Evolutionary conservation across 2,888 invertebrate genomes (phyloP).

Genomic region (Callinectes sapidus): DNA sequence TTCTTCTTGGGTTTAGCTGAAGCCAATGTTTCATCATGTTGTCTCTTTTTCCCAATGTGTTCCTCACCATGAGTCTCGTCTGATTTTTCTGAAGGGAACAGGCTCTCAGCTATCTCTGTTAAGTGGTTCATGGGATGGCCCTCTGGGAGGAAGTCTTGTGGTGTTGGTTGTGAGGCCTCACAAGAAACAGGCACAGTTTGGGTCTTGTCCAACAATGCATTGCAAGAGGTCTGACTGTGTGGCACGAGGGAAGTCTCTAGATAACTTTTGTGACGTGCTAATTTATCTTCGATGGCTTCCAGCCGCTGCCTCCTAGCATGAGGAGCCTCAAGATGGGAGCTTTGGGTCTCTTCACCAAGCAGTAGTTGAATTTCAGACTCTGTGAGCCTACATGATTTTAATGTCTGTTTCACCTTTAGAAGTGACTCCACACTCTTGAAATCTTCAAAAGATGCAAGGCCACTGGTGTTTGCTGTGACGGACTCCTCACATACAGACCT

Average conservation of each 20-base stretch:
- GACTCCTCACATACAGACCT: conserved; percentile 48
- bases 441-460: conserved; percentile 51
- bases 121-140: conserved; percentile 70
- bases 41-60: conserved; percentile 17
- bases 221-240: conserved; percentile 41
- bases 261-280: conserved; percentile 36
- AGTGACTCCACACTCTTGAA: conserved; percentile 46
- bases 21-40: neutral
- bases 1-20: neutral
- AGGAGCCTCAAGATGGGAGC: conserved; percentile 27
- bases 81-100: conserved; percentile 42
- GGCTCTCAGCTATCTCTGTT: conserved; percentile 57
- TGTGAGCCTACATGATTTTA: conserved; percentile 58
- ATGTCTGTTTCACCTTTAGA: conserved; percentile 48
- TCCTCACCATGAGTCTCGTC: neutral
- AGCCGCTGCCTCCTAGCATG: conserved; percentile 37
- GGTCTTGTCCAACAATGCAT: conserved; percentile 58
- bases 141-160: conserved; percentile 57
- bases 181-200: neutral
- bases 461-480: conserved; percentile 46
- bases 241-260: conserved; percentile 20
- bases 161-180: conserved; percentile 46
- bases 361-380: conserved; percentile 55
- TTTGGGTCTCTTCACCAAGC: conserved; percentile 20
- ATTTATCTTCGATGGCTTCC: conserved; percentile 50